phyloP scores from a whole-genome alignment of 2,888 invertebrate genomes.

The Kuschelorhynchus macadamiae region DNA sequence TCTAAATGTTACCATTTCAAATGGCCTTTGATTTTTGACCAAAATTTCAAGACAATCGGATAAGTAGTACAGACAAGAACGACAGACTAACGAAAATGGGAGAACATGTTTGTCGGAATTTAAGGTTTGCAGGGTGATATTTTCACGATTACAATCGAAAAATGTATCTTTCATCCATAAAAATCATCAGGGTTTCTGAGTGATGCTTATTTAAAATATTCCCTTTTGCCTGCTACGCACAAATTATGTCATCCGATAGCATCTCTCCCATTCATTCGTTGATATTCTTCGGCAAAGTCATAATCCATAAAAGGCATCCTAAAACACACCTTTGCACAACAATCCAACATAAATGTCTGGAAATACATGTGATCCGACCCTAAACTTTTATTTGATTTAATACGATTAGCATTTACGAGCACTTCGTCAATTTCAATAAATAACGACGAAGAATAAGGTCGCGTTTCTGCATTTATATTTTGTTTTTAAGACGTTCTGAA shows the following conservation, averaged over 20 bases:
- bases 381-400: conserved; percentile 69
- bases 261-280: conserved; percentile 44
- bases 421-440: conserved; percentile 37
- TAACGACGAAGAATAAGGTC: too few species aligned
- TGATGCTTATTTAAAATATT: too few species aligned
- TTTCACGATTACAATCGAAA: too few species aligned
- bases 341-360: conserved; percentile 59
- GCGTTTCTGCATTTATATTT: background rate
- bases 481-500: background rate
- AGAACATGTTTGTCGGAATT: too few species aligned
- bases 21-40: too few species aligned
- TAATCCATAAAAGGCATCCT: conserved; percentile 53
- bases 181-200: too few species aligned
- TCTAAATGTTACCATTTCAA: too few species aligned
- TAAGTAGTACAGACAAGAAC: too few species aligned
- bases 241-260: conserved; percentile 34
- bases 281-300: conserved; percentile 48
- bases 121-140: too few species aligned
- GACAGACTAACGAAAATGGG: too few species aligned
- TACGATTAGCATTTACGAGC: conserved; percentile 57
- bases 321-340: conserved; percentile 59
- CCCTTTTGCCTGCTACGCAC: background rate
- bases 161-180: too few species aligned
- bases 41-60: too few species aligned
- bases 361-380: conserved; percentile 64